These are phyloP conservation scores for Melieria crassipennis DNA, from an alignment of 2,888 invertebrate genomes.

Conservation along the genomic window DNA sequence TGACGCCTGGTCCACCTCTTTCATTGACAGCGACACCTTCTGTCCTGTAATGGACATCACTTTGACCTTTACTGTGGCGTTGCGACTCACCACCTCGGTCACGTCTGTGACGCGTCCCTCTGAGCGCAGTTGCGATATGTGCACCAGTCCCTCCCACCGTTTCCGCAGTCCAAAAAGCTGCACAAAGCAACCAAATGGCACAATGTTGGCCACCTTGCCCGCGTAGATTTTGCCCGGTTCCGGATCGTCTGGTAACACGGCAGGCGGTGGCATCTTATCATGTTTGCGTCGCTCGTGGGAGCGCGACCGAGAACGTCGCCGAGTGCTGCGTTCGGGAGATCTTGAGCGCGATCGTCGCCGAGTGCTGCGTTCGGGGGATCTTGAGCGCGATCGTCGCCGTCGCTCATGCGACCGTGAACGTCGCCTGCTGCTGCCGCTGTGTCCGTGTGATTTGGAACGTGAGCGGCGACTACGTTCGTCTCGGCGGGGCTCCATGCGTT, in stretches of 20 bases:
- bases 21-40: constrained; percentile 95
- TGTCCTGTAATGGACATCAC: constrained; percentile 92
- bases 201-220: constrained; percentile 94
- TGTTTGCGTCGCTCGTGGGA: constrained; percentile 56
- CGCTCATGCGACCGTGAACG: constrained; percentile 48
- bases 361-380: constrained; percentile 45
- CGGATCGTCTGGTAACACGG: constrained; percentile 75
- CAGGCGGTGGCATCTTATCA: constrained; percentile 57
- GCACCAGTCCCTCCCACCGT: constrained; percentile 95
- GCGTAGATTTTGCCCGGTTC: constrained; percentile 87
- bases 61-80: constrained; percentile 91
- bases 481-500: constrained; percentile 48
- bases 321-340: constrained; percentile 38
- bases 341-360: constrained; percentile 41
- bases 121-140: constrained; percentile 92
- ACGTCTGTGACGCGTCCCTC: constrained; percentile 96
- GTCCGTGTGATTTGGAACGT: constrained; percentile 40
- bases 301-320: constrained; percentile 50
- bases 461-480: constrained; percentile 45
- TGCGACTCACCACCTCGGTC: constrained; percentile 90
- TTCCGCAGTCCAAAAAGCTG: constrained; percentile 91
- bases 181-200: constrained; percentile 98
- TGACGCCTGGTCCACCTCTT: constrained; percentile 95
- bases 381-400: constrained; percentile 48
- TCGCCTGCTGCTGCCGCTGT: constrained; percentile 47